A percentile compares a stretch with the other conserved stretches of the same genome.
These are phyloP conservation scores for Rhagoletis pomonella DNA, from an alignment of 1,140 invertebrate genomes.

Conservation along the genomic window DNA sequence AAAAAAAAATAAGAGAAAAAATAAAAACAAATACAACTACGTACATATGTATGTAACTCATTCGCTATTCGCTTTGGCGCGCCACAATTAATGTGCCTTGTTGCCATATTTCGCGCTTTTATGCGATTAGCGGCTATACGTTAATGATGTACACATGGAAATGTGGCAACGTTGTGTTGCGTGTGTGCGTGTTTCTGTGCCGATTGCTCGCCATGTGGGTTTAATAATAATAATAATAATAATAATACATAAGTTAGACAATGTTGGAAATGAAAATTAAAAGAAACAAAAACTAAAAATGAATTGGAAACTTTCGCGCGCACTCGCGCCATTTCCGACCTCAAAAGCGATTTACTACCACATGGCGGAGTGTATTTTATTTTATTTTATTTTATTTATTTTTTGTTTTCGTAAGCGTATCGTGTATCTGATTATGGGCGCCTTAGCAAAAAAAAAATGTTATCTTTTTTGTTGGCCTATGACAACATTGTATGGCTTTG, in stretches of 20 bases:
- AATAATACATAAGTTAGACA: not conserved
- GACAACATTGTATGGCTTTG: slow-evolving; percentile 4
- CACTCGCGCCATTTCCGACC: slow-evolving; percentile 42
- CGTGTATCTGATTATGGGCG: not conserved
- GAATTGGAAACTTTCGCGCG: slow-evolving; percentile 34
- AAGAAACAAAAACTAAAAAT: not conserved
- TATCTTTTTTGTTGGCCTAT: not conserved
- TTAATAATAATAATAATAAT: slow-evolving; percentile 25
- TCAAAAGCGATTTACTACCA: slow-evolving; percentile 19
- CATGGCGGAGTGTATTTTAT: not conserved
- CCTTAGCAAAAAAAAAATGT: not conserved
- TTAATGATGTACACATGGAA: slow-evolving; percentile 15
- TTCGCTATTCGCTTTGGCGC: not conserved
- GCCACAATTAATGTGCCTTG: not conserved
- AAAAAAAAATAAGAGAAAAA: not conserved
- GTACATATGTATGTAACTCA: not conserved
- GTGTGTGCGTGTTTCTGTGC: not conserved
- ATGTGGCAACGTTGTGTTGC: not conserved
- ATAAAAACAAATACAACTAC: not conserved
- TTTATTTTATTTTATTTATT: too few relatives aligned
- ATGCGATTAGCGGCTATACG: not conserved
- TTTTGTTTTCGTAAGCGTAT: not conserved
- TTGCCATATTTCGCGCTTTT: slow-evolving; percentile 24
- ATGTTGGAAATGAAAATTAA: not conserved
- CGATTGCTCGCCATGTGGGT: slow-evolving; percentile 6